Conservation (phyloP, 2,113 vertebrate species). For the Epinephelus fuscoguttatus region DNA sequence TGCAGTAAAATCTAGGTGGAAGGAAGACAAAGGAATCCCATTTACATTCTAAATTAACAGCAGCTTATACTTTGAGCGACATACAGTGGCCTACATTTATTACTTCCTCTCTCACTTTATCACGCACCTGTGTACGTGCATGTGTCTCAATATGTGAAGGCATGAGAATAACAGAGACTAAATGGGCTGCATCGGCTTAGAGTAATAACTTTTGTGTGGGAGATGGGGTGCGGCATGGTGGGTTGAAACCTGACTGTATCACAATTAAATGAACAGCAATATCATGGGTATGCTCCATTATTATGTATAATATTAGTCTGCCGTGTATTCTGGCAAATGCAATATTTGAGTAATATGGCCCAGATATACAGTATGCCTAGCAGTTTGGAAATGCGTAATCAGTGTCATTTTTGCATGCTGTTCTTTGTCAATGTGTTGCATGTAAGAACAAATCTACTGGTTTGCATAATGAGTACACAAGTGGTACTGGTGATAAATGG, state of each 20-base stretch:
- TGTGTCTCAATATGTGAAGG: constrained; percentile 6
- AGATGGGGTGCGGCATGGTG: constrained; percentile 22
- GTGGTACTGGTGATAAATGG: constrained; percentile 8
- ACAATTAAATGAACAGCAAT: constrained; percentile 61
- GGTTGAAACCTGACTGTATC: constrained; percentile 49
- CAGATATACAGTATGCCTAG: neutral
- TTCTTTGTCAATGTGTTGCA: constrained; percentile 10
- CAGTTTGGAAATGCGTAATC: constrained; percentile 9
- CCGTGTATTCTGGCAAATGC: constrained; percentile 59
- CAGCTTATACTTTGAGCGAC: constrained; percentile 16
- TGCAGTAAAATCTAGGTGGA: neutral
- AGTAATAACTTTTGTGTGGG: constrained; percentile 53
- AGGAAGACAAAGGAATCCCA: neutral
- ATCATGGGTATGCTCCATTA: constrained; percentile 43
- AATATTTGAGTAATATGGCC: constrained; percentile 52
- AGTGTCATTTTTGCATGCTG: neutral
- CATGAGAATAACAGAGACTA: constrained; percentile 42
- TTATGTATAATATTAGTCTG: constrained; percentile 56
- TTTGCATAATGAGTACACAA: constrained; percentile 17
- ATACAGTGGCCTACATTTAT: constrained; percentile 21
- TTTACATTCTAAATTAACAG: constrained; percentile 40
- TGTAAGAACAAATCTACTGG: neutral
- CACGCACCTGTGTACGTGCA: neutral
- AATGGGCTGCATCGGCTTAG: constrained; percentile 53
- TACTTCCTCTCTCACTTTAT: constrained; percentile 9